Evolutionary conservation across 2,888 invertebrate species (phyloP), one percentile per base, ranked within the genome.

Genomic region (Eupithecia exiguata): DNA sequence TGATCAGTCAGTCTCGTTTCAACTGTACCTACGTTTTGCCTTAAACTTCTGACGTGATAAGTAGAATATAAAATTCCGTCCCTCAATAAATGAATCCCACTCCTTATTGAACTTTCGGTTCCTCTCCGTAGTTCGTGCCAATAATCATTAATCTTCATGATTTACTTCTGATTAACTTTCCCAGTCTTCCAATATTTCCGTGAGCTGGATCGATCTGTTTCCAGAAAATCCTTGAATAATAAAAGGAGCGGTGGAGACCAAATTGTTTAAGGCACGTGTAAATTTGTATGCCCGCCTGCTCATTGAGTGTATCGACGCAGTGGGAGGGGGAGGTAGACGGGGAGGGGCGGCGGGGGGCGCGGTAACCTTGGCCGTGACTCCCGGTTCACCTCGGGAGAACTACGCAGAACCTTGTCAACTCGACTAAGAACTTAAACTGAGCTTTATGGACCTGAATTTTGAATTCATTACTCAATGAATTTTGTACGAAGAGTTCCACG

Each of bases 301-400:
- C 88, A 90, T 87, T 90, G 91, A 87, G 90, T 83, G 84, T 87
- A 86, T 88, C 84, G 89, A 86, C 85, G 84, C 81, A 79, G 83
- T 72, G 80, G 80, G 80, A 74, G 82, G 78, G 63, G 63, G 63
- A 35, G 63, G 79, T 78, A 40, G 78, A 80, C 77, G 77, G 78
- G 79, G 73, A 73, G 76, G 66, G 46, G 72, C 76, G 77, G 74
- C 74, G 80, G 83, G 82, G 80, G 81, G 81, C 82, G 80, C 85
- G 88, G 87, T 88, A 93, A 94, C 94, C 94, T 94, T 94, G 94
- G 92, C 94, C 94, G 91, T 94, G 94, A 94, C 94, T 93, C 88
- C 83, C 80, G 75, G 79, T 71, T 79, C 83, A 79, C 90, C 88
- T 84, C 84, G 85, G 83, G 73, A 70, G 66, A 66, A 21, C 38